Base-by-base conservation (phyloP, 2,888 invertebrate species). In the Gastrophysa polygoni region DNA sequence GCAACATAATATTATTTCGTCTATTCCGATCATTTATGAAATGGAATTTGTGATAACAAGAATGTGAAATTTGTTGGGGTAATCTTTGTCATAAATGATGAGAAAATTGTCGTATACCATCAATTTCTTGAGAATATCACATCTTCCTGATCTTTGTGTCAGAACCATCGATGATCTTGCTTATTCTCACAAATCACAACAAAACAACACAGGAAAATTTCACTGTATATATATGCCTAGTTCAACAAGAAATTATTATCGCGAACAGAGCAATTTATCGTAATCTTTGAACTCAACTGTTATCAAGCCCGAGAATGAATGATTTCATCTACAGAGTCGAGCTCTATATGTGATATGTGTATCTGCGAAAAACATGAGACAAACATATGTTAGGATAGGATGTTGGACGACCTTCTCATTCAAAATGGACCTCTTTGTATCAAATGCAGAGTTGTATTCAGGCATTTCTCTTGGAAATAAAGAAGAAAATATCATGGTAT, bases 51-150 rank as follows among this genome's bases (percentile, higher is more conserved):
- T 5, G 24, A 24, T 24, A 24, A 24, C 7, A 3, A 24, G 24
- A 24, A 24, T 24, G 24, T 24, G 4, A 3, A 24, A 3, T 24
- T 24, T 7, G 24, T 7, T 3, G 7, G 24, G 24, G 16, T 7
- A n/a, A 46, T 14, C n/a, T n/a, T n/a, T n/a, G n/a, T n/a, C n/a
- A n/a, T n/a, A n/a, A n/a, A n/a, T n/a, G n/a, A n/a, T n/a, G n/a
- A n/a, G n/a, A n/a, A n/a, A n/a, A n/a, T 21, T n/a, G 29, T 14
- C n/a, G 54, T 21, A 29, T 67, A 67, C 66, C 63, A 62, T 64
- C 32, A 57, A 8, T 8, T 24, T 46, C 29, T 57, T 57, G 16
- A 61, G 46, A 47, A 59, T 59, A 38, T 57, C 58, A 34, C 63
- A 62, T 64, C 43, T 59, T 17, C 47, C 50, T 11, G 29, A 20